These are phyloP conservation scores for Gorsachius magnificus DNA, from an alignment of 2,797 vertebrate genomes.

Conservation along the genomic window DNA sequence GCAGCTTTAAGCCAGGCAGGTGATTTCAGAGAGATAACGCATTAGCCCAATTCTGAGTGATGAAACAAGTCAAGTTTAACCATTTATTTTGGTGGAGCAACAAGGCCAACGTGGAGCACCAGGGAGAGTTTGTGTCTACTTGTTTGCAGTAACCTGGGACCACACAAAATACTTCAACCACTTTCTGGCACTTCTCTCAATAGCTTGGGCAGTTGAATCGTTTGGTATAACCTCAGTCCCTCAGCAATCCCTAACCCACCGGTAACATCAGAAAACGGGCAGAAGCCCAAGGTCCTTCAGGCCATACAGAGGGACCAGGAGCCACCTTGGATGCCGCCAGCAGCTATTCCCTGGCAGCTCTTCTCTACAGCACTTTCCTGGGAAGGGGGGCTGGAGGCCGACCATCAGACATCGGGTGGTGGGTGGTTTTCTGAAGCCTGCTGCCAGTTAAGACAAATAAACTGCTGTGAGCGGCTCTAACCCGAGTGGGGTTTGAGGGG, in stretches of 20 bases:
- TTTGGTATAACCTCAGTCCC: not conserved
- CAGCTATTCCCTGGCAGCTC: not conserved
- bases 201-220: not conserved
- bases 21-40: not conserved
- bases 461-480: not conserved
- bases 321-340: not conserved
- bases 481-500: not conserved
- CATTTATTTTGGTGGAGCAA: not conserved
- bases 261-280: not conserved
- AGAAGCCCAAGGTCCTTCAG: not conserved
- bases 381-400: not conserved
- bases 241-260: not conserved
- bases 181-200: not conserved
- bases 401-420: not conserved
- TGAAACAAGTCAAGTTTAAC: not conserved
- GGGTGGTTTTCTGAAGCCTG: not conserved
- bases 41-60: not conserved
- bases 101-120: not conserved
- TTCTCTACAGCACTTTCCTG: not conserved
- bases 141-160: not conserved
- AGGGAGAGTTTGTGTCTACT: fast-evolving
- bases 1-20: not conserved
- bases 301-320: not conserved
- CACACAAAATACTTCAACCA: not conserved
- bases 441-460: not conserved